A percentile compares a stretch with the other conserved stretches of the same genome.
phyloP scores from a whole-genome alignment of 2,888 invertebrate genomes.

The Ypsolopha scabrella region DNA sequence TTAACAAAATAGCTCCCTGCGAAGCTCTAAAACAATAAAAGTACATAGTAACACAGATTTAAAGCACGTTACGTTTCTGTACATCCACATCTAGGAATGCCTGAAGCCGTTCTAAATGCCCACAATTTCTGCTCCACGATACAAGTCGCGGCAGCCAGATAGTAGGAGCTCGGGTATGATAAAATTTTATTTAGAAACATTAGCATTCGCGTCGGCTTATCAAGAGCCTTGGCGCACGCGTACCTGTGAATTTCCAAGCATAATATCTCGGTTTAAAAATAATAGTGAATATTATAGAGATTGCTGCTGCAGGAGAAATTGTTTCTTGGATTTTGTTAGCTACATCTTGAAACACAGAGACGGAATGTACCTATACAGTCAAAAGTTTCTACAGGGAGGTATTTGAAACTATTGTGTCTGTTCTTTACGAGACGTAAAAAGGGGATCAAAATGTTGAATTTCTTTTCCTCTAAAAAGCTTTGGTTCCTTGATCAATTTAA shows the following conservation, averaged over 20 bases:
- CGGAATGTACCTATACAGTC: neutral
- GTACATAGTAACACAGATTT: too few species aligned
- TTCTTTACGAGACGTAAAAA: too few species aligned
- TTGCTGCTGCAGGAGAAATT: conserved; percentile 30
- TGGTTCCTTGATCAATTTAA: too few species aligned
- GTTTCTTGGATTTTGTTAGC: conserved; percentile 18
- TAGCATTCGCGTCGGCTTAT: conserved; percentile 48
- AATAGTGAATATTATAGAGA: neutral
- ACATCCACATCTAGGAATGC: conserved; percentile 6
- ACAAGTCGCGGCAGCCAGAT: conserved; percentile 29
- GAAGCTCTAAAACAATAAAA: too few species aligned
- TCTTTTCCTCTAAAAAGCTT: too few species aligned
- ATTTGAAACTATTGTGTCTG: too few species aligned
- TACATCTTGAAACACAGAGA: neutral
- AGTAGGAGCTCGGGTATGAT: conserved; percentile 32
- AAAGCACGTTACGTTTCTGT: too few species aligned
- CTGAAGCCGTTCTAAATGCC: conserved; percentile 18
- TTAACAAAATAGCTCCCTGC: too few species aligned
- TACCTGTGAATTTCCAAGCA: conserved; percentile 26
- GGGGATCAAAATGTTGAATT: too few species aligned
- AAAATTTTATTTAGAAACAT: conserved; percentile 52
- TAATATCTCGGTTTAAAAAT: conserved; percentile 6
- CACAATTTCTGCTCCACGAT: conserved; percentile 24
- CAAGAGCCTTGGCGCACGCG: conserved; percentile 24
- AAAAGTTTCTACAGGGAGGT: too few species aligned